A percentile compares a stretch with the other conserved stretches of the same genome.
Conservation (phyloP, 2,888 invertebrate genomes). For the Rhabditophanes sp. region DNA sequence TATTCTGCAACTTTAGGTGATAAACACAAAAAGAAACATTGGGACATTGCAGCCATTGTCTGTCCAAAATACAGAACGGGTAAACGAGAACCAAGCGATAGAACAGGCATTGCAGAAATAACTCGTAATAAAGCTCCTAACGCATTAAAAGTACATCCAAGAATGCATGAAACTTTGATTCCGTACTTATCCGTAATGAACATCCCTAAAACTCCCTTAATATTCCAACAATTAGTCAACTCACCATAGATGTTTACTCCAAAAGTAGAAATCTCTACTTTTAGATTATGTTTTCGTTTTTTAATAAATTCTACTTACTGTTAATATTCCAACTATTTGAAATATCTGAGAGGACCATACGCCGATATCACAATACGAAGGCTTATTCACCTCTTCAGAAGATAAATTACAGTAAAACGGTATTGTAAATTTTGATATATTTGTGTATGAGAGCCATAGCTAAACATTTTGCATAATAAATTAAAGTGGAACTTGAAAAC, state of each 20-base stretch:
- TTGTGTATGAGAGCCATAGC: conserved; percentile 35
- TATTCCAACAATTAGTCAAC: no score
- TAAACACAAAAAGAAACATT: conserved; percentile 36
- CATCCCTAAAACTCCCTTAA: conserved; percentile 35
- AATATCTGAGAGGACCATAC: conserved; percentile 30
- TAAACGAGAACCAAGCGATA: conserved; percentile 8
- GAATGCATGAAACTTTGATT: conserved; percentile 22
- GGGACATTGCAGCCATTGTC: conserved; percentile 26
- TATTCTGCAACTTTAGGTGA: conserved; percentile 37
- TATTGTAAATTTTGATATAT: conserved; percentile 19
- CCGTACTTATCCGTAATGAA: conserved; percentile 41
- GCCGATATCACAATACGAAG: conserved; percentile 23
- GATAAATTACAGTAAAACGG: conserved; percentile 33
- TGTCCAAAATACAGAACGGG: conserved; percentile 22
- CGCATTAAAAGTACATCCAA: conserved; percentile 15
- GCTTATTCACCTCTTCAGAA: no score
- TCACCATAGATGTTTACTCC: no score
- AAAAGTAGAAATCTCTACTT: no score
- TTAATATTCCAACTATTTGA: conserved; percentile 34
- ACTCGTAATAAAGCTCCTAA: conserved; percentile 16
- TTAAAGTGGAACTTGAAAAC: conserved; percentile 2
- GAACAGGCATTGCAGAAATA: conserved; percentile 16
- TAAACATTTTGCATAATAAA: conserved; percentile 6
- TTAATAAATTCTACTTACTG: no score
- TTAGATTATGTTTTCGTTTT: no score